Base-by-base conservation (phyloP, 2,888 invertebrate species). In the Campoletis raptor region DNA sequence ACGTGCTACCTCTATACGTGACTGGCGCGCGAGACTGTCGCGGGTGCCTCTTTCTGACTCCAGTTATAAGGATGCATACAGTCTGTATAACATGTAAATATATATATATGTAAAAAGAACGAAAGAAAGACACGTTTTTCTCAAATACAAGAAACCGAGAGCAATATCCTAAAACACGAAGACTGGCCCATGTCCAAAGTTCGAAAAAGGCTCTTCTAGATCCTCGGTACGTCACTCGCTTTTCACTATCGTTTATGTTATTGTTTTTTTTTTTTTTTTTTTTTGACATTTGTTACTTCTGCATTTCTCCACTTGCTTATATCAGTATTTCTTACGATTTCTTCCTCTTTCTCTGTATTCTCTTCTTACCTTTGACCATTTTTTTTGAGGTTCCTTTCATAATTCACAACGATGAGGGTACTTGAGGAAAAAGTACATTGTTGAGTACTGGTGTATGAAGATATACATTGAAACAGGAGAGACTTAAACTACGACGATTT, bases 131-230 rank as follows among this genome's bases (percentile, higher is more conserved):
- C 80, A 78, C 78, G 85, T 81, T 70, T 69, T 40, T 21, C 21
- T 54, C 83, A 76, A 67, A 83, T 67, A 67, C 85, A 83, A 57
- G 83, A 87, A 89, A 89, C 89, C 89, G 88, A 90, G 90, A 91
- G 93, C 92, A 93, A 93, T 93, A 93, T 93, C 92, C 93, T 92
- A 91, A 93, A 93, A 92, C 91, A 91, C 90, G 90, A 89, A 78
- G 90, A 91, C 92, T 93, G 92, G 92, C 92, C 90, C 89, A 89
- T 86, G 89, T 92, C 93, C 92, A 92, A 92, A 88, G 90, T 90
- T 89, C 82, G 81, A 85, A 88, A 86, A 79, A 70, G 61, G 67
- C 81, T 81, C 86, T 81, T 40, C 72, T 45, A 77, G 67, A 64
- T 72, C 69, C 78, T 69, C 83, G 83, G 54, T 87, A 37, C 61